Evolutionary conservation across 2,797 vertebrate genomes (phyloP).

Genomic region (Oophaga sylvatica): DNA sequence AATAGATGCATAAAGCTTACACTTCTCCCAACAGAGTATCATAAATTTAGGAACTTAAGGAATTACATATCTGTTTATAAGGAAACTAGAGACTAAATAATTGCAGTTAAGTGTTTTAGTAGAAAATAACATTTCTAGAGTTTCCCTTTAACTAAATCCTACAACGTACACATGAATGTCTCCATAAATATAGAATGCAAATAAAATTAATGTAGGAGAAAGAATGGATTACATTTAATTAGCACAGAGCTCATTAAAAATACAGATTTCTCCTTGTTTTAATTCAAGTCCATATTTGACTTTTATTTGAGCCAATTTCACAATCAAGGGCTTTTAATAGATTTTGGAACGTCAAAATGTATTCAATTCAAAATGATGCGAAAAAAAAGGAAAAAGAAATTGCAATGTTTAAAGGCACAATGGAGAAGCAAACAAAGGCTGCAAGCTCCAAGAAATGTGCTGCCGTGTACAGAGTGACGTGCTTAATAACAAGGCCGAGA

Average conservation of each 20-base stretch:
- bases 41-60: too few species aligned
- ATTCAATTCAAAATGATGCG: slow-evolving; percentile 18
- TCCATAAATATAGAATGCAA: slow-evolving; percentile 24
- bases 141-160: background rate
- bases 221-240: slow-evolving; percentile 30
- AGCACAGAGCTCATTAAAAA: background rate
- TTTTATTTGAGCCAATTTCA: slow-evolving; percentile 20
- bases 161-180: background rate
- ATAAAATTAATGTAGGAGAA: slow-evolving; percentile 1
- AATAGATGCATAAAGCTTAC: too few species aligned
- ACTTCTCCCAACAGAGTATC: too few species aligned
- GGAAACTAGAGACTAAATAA: too few species aligned
- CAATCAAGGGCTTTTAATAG: slow-evolving; percentile 20
- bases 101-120: background rate
- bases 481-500: slow-evolving; percentile 31
- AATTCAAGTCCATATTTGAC: slow-evolving; percentile 18
- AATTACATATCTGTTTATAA: too few species aligned
- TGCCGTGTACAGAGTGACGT: slow-evolving; percentile 33
- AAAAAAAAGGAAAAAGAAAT: slow-evolving; percentile 9
- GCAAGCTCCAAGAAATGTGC: slow-evolving; percentile 20
- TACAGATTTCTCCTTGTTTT: slow-evolving; percentile 17
- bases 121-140: background rate
- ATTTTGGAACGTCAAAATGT: slow-evolving; percentile 28
- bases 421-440: slow-evolving; percentile 43
- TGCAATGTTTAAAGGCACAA: slow-evolving; percentile 35